phyloP scores from a whole-genome alignment of 2,797 vertebrate species.

The Spinibarbus caldwelli region DNA sequence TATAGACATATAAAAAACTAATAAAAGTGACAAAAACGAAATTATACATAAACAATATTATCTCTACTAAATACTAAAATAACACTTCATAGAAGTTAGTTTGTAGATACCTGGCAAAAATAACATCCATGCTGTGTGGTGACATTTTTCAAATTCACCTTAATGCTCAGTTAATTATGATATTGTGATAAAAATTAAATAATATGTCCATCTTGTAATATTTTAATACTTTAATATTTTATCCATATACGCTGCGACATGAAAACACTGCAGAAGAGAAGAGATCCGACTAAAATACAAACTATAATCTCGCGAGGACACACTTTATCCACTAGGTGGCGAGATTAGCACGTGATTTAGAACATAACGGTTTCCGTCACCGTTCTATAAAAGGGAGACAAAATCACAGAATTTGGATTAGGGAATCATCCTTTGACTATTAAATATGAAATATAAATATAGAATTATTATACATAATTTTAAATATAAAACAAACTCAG shows the following conservation, averaged over 20 bases:
- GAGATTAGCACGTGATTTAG: background rate
- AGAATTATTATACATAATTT: background rate
- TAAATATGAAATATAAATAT: background rate
- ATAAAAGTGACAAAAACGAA: no score
- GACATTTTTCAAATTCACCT: background rate
- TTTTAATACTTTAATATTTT: background rate
- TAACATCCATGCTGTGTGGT: background rate
- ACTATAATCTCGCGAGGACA: background rate
- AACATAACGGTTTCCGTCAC: background rate
- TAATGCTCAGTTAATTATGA: background rate
- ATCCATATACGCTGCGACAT: background rate
- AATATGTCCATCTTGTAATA: background rate
- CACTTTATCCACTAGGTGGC: constrained; percentile 18
- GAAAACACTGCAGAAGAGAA: background rate
- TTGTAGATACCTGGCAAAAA: no score
- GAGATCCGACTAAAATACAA: background rate
- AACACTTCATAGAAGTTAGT: background rate
- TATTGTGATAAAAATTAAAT: no score
- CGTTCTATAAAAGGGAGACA: background rate
- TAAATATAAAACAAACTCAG: background rate
- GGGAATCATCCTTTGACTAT: background rate
- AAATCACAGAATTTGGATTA: background rate
- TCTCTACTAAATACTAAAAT: no score
- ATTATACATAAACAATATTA: no score
- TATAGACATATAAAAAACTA: no score